Percentiles rank a stretch among this genome's conserved stretches.
These are phyloP conservation scores for Acanthopagrus latus DNA, from an alignment of 2,797 vertebrate genomes.

Conservation along the genomic window DNA sequence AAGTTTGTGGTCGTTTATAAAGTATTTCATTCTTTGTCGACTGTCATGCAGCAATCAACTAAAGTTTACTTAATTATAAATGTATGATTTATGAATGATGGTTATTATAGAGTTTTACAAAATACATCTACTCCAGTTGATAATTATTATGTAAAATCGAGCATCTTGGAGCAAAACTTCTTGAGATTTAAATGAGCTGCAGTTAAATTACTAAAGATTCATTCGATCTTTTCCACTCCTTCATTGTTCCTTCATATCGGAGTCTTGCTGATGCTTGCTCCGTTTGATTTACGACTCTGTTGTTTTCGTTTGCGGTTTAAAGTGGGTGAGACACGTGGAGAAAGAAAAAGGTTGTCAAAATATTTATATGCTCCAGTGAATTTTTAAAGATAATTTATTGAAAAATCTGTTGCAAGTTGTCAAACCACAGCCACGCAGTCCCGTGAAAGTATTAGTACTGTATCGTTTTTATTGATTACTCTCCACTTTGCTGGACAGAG, in stretches of 20 bases:
- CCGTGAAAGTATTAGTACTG: too few relatives aligned
- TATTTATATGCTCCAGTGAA: neutral
- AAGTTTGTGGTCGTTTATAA: too few relatives aligned
- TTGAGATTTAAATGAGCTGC: conserved; percentile 7
- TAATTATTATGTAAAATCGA: neutral
- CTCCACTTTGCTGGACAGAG: conserved; percentile 77
- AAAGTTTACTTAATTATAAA: too few relatives aligned
- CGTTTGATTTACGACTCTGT: neutral
- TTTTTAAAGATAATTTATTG: neutral
- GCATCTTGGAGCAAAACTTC: neutral
- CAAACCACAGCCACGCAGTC: neutral
- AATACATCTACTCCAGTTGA: neutral
- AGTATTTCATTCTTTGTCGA: too few relatives aligned
- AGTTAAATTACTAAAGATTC: neutral
- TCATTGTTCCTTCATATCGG: neutral
- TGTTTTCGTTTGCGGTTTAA: neutral
- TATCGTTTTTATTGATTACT: neutral
- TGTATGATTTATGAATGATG: too few relatives aligned
- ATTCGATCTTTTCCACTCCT: neutral
- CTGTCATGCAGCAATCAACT: too few relatives aligned
- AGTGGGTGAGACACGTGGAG: neutral
- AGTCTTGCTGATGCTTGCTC: neutral
- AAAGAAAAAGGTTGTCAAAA: neutral
- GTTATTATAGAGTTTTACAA: neutral
- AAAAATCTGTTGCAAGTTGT: neutral